Percentiles rank a stretch among this genome's conserved stretches.
phyloP scores from a whole-genome alignment of 2,888 invertebrate genomes.

The Lithophane socia region DNA sequence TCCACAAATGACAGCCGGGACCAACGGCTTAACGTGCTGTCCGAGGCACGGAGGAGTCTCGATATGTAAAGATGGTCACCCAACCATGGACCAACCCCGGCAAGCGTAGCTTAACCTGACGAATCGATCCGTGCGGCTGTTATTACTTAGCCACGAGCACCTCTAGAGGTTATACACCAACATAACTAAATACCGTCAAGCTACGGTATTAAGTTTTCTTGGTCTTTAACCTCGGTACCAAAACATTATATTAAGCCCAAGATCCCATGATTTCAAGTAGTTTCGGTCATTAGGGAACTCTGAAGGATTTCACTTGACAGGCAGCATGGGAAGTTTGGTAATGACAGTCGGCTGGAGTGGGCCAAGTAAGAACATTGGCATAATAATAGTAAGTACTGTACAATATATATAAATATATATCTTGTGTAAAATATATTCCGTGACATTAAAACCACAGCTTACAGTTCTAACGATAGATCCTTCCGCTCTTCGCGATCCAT shows the following conservation, averaged over 20 bases:
- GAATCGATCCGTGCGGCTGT: too few species aligned
- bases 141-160: too few species aligned
- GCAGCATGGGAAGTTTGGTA: slow-evolving; percentile 3
- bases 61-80: too few species aligned
- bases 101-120: too few species aligned
- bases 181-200: not conserved
- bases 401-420: too few species aligned
- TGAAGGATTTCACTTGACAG: slow-evolving; percentile 24
- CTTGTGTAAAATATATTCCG: too few species aligned
- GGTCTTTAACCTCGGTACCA: slow-evolving; percentile 11
- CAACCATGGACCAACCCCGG: too few species aligned
- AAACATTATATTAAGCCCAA: slow-evolving; percentile 33
- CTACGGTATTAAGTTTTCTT: slow-evolving; percentile 23
- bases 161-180: not conserved
- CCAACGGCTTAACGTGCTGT: too few species aligned
- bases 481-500: not conserved
- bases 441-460: too few species aligned
- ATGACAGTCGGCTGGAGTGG: not conserved
- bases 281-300: slow-evolving; percentile 42
- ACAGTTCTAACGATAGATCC: not conserved
- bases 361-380: not conserved
- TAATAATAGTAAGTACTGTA: not conserved
- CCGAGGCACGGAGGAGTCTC: too few species aligned
- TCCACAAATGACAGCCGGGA: too few species aligned
- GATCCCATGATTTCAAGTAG: slow-evolving; percentile 37